A percentile compares a stretch with the other conserved stretches of the same genome.
These are phyloP conservation scores for Tiphia femorata DNA, from an alignment of 2,888 invertebrate species.

Conservation along the genomic window DNA sequence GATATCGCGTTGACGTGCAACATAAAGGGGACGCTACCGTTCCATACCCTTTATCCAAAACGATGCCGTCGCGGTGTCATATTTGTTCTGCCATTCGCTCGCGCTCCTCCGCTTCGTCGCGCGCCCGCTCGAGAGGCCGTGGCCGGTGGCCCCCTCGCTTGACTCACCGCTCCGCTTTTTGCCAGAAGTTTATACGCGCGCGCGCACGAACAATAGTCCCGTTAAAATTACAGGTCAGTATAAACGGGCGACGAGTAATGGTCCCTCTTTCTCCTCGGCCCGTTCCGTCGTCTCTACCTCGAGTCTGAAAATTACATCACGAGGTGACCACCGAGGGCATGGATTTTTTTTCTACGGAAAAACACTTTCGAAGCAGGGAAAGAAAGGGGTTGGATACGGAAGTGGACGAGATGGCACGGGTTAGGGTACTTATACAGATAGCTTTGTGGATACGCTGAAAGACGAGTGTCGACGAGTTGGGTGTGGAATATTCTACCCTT, in stretches of 20 bases:
- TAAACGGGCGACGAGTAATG: not conserved
- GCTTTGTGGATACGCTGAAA: no score
- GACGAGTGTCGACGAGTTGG: not conserved
- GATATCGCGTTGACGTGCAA: not conserved
- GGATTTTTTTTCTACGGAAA: no score
- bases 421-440: no score
- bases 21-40: conserved; percentile 2
- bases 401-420: no score
- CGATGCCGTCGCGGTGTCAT: not conserved
- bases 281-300: not conserved
- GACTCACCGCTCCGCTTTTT: not conserved
- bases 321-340: no score
- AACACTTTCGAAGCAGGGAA: no score
- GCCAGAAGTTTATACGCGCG: not conserved
- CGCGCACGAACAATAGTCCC: not conserved
- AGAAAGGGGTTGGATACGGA: no score
- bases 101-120: no score
- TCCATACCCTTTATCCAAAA: not conserved
- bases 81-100: not conserved
- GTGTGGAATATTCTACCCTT: not conserved
- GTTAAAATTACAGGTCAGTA: conserved; percentile 3
- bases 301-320: no score
- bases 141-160: no score
- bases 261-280: not conserved
- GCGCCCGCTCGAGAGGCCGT: not conserved